These are phyloP conservation scores for Myotis pilosus DNA, from an alignment of 2,797 vertebrate genomes.

Conservation along the genomic window DNA sequence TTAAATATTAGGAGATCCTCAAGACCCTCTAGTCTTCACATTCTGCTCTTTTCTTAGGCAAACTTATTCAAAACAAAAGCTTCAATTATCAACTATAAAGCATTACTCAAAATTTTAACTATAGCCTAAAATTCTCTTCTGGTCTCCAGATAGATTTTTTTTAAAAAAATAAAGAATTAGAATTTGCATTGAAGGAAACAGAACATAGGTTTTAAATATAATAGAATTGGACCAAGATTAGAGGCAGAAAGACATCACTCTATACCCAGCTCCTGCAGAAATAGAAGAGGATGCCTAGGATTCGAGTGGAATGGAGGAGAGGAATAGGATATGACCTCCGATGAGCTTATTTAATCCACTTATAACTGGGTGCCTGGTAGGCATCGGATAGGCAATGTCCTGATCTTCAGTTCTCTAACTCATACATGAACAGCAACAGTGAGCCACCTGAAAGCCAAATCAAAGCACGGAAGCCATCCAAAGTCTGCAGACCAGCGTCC, in stretches of 20 bases:
- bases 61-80: neutral
- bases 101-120: neutral
- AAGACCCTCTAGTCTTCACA: neutral
- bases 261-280: neutral
- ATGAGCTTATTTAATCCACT: neutral
- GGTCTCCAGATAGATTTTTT: neutral
- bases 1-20: neutral
- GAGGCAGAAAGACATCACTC: neutral
- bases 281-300: neutral
- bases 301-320: neutral
- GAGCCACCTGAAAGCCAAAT: neutral
- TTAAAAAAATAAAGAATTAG: neutral
- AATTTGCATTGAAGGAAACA: neutral
- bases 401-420: too few species aligned
- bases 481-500: neutral
- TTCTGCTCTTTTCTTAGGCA: neutral
- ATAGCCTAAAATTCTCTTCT: neutral
- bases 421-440: neutral
- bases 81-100: neutral
- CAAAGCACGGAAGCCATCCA: neutral
- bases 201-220: neutral
- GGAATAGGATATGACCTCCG: neutral
- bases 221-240: neutral
- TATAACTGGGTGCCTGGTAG: neutral
- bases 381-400: too few species aligned